These are phyloP conservation scores for Pyrrhura leucotis DNA, from an alignment of 2,797 vertebrate genomes.

Conservation along the genomic window DNA sequence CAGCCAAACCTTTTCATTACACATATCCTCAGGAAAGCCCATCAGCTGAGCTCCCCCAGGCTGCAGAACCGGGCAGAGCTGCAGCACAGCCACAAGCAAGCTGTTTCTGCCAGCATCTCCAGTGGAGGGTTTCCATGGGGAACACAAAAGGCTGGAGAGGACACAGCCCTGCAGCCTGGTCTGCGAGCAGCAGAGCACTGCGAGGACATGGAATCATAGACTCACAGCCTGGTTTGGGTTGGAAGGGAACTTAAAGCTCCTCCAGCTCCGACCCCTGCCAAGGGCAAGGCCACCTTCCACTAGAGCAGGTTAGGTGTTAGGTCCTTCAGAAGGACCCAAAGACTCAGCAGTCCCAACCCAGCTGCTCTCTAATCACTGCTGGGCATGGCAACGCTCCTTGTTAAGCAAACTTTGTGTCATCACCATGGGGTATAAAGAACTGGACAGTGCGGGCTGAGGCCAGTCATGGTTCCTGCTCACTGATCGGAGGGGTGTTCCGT, in stretches of 20 bases:
- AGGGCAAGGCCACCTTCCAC: not conserved
- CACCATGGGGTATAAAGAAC: rapidly evolving
- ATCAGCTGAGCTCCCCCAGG: not conserved
- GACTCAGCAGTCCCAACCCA: not conserved
- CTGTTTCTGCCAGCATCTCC: rapidly evolving
- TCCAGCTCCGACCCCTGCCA: too few relatives aligned
- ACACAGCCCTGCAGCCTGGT: not conserved
- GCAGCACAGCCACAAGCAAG: rapidly evolving
- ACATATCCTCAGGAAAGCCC: rapidly evolving
- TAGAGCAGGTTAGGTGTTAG: not conserved
- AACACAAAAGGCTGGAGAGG: not conserved
- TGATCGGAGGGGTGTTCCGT: not conserved
- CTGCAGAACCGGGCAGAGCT: not conserved
- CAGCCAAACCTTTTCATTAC: not conserved
- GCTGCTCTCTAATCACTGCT: not conserved
- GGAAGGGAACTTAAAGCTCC: not conserved
- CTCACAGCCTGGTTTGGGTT: not conserved
- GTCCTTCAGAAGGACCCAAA: not conserved
- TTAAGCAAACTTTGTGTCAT: not conserved
- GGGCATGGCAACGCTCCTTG: not conserved
- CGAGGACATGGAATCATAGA: not conserved
- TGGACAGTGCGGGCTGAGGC: not conserved
- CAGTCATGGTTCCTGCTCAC: not conserved
- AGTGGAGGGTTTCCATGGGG: rapidly evolving
- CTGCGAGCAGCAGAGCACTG: not conserved